Base-by-base conservation (phyloP, 92 coral and sea anemone species). In the Blastomussa wellsi region DNA sequence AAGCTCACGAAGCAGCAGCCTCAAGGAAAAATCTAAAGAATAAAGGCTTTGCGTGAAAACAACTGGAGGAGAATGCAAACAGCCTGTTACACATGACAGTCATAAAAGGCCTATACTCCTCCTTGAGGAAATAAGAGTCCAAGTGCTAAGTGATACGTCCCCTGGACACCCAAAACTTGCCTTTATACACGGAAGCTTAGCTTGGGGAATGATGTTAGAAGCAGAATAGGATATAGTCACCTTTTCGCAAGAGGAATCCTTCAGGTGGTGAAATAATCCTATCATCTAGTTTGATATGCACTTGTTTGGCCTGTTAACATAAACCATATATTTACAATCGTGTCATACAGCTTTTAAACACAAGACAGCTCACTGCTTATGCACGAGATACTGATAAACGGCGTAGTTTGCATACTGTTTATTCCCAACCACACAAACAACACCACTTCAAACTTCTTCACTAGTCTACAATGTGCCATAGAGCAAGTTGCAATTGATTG, bases 181-280 rank as follows among this genome's bases (percentile, higher is more conserved):
- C 64, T 57, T 28, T 28, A 20, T 57, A 57, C 2, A 24, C 28
- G 64, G 28, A 57, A 57, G 0, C 26, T 22, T 0, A 57, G 20
- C 8, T 4, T 60, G 68, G 26, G 16, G 70, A 65, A 65, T 26
- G 2, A 32, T 65, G 70, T 65, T 4, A 5, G 16, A 68, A 14
- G 3, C 9, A 17, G 22, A 4, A 33, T 7, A 69, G 16, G 16
- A 19, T 7, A 3, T 20, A 29, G 31, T 48, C 52, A 95, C 98
- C 98, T 96, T 96, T 96, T 86, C 98, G 60, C 39, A 96, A 72
- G 26, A 96, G 95, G 73, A 80, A 89, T 52, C 98, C 98, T 74
- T 94, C 95, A 24, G 92, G 81, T 55, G 91, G 94, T 11, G 98
- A 95, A 24, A 96, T 76, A 62, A 74, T 37, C 55, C 88, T 84